Conservation (phyloP, 2,888 invertebrate species). For the Conus canariensis region DNA sequence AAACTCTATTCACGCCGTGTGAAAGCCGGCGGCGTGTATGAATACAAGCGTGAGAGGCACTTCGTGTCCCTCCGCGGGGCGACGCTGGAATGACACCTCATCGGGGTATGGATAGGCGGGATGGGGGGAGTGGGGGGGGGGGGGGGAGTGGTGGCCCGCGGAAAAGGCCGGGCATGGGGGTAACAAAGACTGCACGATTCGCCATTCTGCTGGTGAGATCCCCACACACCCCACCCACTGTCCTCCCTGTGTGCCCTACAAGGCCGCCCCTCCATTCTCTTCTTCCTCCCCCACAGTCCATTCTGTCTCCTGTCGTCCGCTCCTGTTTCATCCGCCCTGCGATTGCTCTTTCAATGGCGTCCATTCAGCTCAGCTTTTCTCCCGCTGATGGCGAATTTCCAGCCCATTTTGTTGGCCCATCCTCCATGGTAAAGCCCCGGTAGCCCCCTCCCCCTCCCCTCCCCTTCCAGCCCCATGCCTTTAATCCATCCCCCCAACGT, state of each 20-base stretch:
- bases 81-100: slow-evolving; percentile 41
- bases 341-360: slow-evolving; percentile 38
- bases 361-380: slow-evolving; percentile 4
- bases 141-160: neutral
- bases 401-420: slow-evolving; percentile 9
- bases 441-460: neutral
- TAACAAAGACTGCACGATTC: slow-evolving; percentile 13
- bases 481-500: no score
- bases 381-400: slow-evolving; percentile 12
- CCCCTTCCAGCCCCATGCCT: neutral
- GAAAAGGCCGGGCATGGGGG: neutral
- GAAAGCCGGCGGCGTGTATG: slow-evolving; percentile 48
- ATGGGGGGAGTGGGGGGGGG: neutral
- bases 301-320: neutral
- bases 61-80: slow-evolving; percentile 22
- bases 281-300: neutral
- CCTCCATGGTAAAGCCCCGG: neutral
- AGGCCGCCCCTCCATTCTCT: no score
- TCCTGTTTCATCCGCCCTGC: slow-evolving; percentile 14
- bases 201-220: neutral
- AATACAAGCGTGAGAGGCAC: slow-evolving; percentile 43
- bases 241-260: no score
- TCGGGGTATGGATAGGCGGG: neutral
- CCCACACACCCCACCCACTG: neutral
- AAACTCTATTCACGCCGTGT: slow-evolving; percentile 48